Conservation (phyloP, 2,888 invertebrate genomes). For the Sminthurides aquaticus region DNA sequence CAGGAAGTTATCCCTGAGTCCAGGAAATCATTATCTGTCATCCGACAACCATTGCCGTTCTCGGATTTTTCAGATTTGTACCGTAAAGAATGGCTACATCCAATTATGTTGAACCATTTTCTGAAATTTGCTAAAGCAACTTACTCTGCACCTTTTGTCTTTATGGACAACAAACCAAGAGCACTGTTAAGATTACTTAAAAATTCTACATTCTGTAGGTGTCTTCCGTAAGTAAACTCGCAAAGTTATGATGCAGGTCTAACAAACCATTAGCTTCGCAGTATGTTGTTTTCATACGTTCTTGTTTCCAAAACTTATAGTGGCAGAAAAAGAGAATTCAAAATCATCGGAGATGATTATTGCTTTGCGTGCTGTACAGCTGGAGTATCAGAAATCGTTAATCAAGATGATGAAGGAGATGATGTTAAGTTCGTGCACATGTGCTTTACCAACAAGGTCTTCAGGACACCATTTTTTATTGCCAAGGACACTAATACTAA, state of each 20-base stretch:
- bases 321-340: constrained; percentile 50
- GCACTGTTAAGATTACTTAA: constrained; percentile 65
- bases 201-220: constrained; percentile 64
- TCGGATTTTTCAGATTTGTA: constrained; percentile 15
- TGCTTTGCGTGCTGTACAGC: constrained; percentile 73
- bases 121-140: constrained; percentile 71
- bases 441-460: constrained; percentile 76
- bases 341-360: constrained; percentile 76
- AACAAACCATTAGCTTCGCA: neutral
- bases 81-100: constrained; percentile 63
- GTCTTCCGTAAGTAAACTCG: constrained; percentile 55
- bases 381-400: constrained; percentile 68
- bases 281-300: neutral
- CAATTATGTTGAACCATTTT: constrained; percentile 67
- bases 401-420: constrained; percentile 57
- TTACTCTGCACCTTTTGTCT: constrained; percentile 81
- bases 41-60: constrained; percentile 1
- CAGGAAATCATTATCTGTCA: neutral
- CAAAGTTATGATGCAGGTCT: neutral
- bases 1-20: neutral
- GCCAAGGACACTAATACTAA: constrained; percentile 71
- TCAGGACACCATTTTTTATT: constrained; percentile 80
- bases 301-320: no score
- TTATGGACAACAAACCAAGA: constrained; percentile 66
- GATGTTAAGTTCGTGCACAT: constrained; percentile 67